phyloP scores from a whole-genome alignment of 2,113 vertebrate species.

The Nasalis larvatus region DNA sequence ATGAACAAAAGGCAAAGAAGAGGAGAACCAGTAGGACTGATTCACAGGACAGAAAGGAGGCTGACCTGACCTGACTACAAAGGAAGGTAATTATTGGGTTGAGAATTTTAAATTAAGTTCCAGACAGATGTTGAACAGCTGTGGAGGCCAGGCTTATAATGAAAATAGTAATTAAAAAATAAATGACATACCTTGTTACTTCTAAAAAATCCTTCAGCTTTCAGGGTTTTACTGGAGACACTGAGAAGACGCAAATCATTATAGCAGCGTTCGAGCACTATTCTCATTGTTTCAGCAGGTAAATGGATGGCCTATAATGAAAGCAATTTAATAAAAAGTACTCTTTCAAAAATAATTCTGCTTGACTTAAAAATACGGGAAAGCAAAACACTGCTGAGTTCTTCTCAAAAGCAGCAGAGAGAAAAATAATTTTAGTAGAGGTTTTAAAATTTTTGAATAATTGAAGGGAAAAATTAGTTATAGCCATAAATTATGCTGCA shows the following conservation, averaged over 20 bases:
- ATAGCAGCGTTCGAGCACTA: conserved; percentile 98
- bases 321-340: neutral
- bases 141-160: neutral
- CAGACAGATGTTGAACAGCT: neutral
- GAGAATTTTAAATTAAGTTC: neutral
- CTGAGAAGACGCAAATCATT: conserved; percentile 96
- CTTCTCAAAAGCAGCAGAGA: neutral
- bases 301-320: conserved; percentile 87
- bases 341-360: conserved; percentile 19
- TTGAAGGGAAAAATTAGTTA: neutral
- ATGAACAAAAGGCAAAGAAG: neutral
- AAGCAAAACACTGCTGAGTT: conserved; percentile 9
- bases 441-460: neutral
- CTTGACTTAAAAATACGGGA: neutral
- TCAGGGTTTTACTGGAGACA: conserved; percentile 95
- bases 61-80: neutral
- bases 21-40: neutral
- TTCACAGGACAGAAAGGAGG: neutral
- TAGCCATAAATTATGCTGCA: neutral
- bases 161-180: neutral
- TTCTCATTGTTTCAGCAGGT: conserved; percentile 93
- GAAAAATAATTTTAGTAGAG: conserved; percentile 18
- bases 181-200: conserved; percentile 94
- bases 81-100: neutral
- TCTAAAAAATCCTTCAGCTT: conserved; percentile 98